Conservation (phyloP, 2,888 invertebrate species). For the Pristionchus entomophagus region DNA sequence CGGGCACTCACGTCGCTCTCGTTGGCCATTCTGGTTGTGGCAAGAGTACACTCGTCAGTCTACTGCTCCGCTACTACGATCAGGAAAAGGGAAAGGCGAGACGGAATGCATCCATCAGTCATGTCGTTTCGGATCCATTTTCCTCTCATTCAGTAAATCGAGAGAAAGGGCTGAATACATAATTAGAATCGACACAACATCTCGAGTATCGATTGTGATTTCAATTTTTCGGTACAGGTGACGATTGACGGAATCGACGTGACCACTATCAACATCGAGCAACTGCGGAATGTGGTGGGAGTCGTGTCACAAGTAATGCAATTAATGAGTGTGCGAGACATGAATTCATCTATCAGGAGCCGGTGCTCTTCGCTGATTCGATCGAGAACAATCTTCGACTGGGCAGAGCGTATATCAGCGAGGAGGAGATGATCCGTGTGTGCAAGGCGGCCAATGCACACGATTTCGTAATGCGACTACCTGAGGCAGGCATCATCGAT, state of each 20-base stretch:
- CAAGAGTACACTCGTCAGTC: conserved; percentile 56
- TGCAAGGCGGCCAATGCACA: conserved; percentile 77
- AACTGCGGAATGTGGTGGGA: conserved; percentile 76
- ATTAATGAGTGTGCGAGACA: neutral
- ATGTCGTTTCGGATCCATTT: too few species aligned
- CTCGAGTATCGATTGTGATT: too few species aligned
- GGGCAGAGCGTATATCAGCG: conserved; percentile 70
- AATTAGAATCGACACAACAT: neutral
- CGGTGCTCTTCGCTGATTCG: conserved; percentile 81
- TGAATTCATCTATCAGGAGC: conserved; percentile 76
- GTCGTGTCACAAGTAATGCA: conserved; percentile 76
- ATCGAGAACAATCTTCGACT: conserved; percentile 79
- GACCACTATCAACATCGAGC: conserved; percentile 77
- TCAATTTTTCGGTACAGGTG: conserved; percentile 69
- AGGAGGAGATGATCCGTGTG: conserved; percentile 63
- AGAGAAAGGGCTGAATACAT: neutral
- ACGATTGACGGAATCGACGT: conserved; percentile 77
- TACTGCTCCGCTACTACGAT: conserved; percentile 57
- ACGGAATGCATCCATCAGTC: neutral
- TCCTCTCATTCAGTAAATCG: too few species aligned
- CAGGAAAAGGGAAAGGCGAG: conserved; percentile 50
- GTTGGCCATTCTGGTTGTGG: conserved; percentile 63
- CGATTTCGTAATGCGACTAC: conserved; percentile 76
- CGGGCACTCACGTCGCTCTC: conserved; percentile 58
- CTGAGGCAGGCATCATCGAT: conserved; percentile 64